Percentiles rank a stretch among this genome's conserved stretches.
Evolutionary conservation across 1,140 invertebrate genomes (phyloP).

Genomic region (Brachystomella parvula): DNA sequence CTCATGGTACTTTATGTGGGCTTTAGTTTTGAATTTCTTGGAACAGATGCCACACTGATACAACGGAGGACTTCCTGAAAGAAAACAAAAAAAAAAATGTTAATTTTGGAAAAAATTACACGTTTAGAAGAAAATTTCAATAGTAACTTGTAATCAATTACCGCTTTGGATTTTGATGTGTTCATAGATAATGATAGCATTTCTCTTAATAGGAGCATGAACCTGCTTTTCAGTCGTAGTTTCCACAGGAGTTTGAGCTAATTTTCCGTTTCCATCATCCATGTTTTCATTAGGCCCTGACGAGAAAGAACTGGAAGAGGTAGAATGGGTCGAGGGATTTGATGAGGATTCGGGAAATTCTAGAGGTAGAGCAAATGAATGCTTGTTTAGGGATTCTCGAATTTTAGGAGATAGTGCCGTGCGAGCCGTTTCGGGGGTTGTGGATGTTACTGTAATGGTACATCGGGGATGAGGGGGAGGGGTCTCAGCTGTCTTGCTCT

Average conservation of each 20-base stretch:
- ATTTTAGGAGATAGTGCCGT: not conserved
- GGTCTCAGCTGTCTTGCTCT: too few relatives aligned
- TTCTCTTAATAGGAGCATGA: conserved; percentile 29
- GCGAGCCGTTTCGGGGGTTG: not conserved
- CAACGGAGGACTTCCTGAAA: conserved; percentile 32
- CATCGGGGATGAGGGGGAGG: too few relatives aligned
- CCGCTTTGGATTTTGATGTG: conserved; percentile 29
- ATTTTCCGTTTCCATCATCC: not conserved
- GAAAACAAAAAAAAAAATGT: conserved; percentile 45
- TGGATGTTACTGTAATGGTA: not conserved
- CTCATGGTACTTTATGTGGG: too few relatives aligned
- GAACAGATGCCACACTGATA: conserved; percentile 49
- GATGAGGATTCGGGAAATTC: not conserved
- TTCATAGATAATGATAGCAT: conserved; percentile 30
- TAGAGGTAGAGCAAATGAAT: too few relatives aligned
- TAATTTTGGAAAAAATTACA: not conserved
- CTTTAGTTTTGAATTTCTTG: conserved; percentile 49
- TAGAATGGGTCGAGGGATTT: not conserved
- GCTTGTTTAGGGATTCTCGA: not conserved
- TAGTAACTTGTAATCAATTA: conserved; percentile 3
- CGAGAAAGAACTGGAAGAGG: not conserved
- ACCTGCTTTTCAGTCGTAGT: not conserved
- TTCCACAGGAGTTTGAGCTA: not conserved
- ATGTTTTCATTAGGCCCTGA: not conserved
- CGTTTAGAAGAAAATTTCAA: not conserved